Evolutionary conservation across 2,888 invertebrate species (phyloP).

Genomic region (Aporophyla lueneburgensis): DNA sequence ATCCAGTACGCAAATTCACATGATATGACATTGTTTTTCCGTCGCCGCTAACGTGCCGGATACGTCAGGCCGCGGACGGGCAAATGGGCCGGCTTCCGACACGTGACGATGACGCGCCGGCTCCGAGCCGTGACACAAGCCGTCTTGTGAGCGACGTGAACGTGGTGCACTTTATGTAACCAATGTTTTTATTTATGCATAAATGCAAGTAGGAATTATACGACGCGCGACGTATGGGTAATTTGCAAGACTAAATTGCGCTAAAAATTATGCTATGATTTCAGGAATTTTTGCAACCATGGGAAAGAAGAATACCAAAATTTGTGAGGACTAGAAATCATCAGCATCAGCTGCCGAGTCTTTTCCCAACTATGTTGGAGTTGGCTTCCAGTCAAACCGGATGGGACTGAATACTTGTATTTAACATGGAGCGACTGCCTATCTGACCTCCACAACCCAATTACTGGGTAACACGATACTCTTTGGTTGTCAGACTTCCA

Average conservation of each 20-base stretch:
- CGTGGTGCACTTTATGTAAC: slow-evolving; percentile 53
- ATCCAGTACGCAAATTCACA: slow-evolving; percentile 26
- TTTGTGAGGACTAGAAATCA: too few relatives aligned
- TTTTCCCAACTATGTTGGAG: too few relatives aligned
- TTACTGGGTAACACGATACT: too few relatives aligned
- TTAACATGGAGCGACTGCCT: too few relatives aligned
- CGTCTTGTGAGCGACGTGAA: slow-evolving; percentile 61
- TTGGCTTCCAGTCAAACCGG: too few relatives aligned
- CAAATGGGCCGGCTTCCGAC: slow-evolving; percentile 84
- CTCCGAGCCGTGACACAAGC: slow-evolving; percentile 73
- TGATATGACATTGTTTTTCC: slow-evolving; percentile 69
- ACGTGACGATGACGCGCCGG: slow-evolving; percentile 67
- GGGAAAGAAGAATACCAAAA: neutral
- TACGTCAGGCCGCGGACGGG: slow-evolving; percentile 79
- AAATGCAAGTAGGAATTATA: slow-evolving; percentile 14
- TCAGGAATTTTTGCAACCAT: neutral
- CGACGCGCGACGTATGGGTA: slow-evolving; percentile 16
- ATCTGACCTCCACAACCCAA: too few relatives aligned
- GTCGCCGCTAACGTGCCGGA: slow-evolving; percentile 73
- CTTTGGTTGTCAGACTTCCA: too few relatives aligned
- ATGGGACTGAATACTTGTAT: too few relatives aligned
- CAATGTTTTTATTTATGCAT: slow-evolving; percentile 59
- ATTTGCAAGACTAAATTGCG: slow-evolving; percentile 20
- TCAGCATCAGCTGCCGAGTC: too few relatives aligned
- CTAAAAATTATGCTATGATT: neutral